Evolutionary conservation across 2,888 invertebrate species (phyloP), one percentile per base, ranked within the genome.

Genomic region (Tuta absoluta): DNA sequence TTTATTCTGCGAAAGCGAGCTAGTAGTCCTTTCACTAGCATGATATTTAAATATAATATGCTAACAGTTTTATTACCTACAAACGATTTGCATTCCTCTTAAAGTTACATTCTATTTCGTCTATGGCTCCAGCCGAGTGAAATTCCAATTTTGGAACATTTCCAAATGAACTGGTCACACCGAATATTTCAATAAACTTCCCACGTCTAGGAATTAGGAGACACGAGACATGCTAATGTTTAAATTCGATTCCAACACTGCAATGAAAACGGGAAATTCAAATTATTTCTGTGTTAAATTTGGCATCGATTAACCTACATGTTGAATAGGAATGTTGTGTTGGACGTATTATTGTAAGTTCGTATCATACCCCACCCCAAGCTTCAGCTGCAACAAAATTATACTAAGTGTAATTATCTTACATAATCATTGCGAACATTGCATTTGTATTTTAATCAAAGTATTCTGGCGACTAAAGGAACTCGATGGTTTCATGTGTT

Each of bases 151-250:
- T 33, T 56, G 56, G 56, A 33, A 8, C n/a, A 28, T 10, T 24
- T 24, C 56, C 56, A 56, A 56, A 56, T 56, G 28, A 56, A 56
- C 56, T 56, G 33, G 56, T 56, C 56, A 33, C 56, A 33, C 21
- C 10, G 56, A 56, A 56, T 56, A 56, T 56, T 56, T 56, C 56
- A 56, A 56, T 56, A 33, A 56, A 56, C 56, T 33, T n/a, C 24
- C 28, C 33, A 10, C 17, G 17, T n/a, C n/a, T 33, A 28, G 56
- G 56, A 17, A 11, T 56, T 56, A 56, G 56, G 51, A 12, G 51
- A 33, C 58, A 3, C 14, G 24, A 56, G n/a, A 21, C 10, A 41
- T 41, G 17, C 12, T 21, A 17, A 28, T 37, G 57, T 17, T 57
- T 57, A 57, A 28, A 57, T 38, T 45, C 21, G 10, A 58, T 21